Percentiles rank a stretch among this genome's conserved stretches.
These are phyloP conservation scores for Crocodylus rhombifer DNA, from an alignment of 2,797 vertebrate species.

Conservation along the genomic window DNA sequence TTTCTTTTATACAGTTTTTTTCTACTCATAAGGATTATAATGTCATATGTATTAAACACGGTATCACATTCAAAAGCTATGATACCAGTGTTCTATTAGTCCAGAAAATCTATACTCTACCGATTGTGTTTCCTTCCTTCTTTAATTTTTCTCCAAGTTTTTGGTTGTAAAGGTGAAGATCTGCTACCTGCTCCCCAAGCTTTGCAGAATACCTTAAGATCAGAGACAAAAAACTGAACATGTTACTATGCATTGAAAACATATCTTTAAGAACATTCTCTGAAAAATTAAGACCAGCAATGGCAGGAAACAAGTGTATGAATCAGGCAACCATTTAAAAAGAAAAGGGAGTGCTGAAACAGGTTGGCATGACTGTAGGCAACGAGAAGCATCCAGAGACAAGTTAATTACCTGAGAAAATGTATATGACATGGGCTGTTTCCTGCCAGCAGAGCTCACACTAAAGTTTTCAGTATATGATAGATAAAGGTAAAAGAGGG, in stretches of 20 bases:
- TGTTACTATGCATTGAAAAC: not conserved
- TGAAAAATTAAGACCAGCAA: not conserved
- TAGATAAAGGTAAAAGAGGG: not conserved
- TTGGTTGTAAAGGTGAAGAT: slow-evolving; percentile 92
- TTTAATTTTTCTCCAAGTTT: slow-evolving; percentile 83
- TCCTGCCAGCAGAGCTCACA: not conserved
- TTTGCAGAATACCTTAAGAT: slow-evolving; percentile 84
- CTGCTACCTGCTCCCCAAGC: slow-evolving; percentile 91
- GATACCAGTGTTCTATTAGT: not conserved
- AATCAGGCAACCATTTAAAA: not conserved
- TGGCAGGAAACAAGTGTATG: not conserved
- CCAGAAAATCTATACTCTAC: slow-evolving; percentile 71
- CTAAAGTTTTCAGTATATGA: not conserved
- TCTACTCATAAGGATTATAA: not conserved
- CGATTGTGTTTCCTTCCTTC: slow-evolving; percentile 86
- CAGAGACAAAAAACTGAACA: not conserved
- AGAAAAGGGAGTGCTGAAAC: not conserved
- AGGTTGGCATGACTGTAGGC: not conserved
- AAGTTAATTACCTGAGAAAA: not conserved
- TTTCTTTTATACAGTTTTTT: not conserved
- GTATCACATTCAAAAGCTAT: not conserved
- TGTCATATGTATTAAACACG: not conserved
- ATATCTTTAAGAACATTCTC: not conserved
- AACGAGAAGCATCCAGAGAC: not conserved
- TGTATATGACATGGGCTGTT: not conserved